These are phyloP conservation scores for Pangasius sanitwongsei DNA, from an alignment of 2,797 vertebrate species.

Conservation along the genomic window DNA sequence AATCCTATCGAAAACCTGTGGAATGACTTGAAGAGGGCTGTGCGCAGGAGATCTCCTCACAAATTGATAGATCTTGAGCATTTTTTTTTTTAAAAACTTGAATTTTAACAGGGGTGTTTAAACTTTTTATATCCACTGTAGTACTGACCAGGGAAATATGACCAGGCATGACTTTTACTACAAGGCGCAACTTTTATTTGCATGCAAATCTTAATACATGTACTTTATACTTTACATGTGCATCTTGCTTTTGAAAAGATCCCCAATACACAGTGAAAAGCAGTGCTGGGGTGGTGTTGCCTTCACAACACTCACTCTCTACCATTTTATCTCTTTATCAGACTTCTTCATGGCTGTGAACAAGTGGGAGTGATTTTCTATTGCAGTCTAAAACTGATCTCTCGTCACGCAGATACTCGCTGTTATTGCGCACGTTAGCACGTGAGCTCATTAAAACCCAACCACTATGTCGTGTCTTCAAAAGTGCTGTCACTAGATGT, in stretches of 20 bases:
- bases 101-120: background rate
- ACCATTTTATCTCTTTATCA: constrained; percentile 23
- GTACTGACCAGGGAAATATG: background rate
- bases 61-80: background rate
- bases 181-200: background rate
- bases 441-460: constrained; percentile 23
- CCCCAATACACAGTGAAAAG: background rate
- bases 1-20: background rate
- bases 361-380: constrained; percentile 14
- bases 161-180: background rate
- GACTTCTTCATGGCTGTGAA: constrained; percentile 32
- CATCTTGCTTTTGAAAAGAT: background rate
- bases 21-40: background rate
- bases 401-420: constrained; percentile 62
- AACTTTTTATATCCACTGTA: background rate
- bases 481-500: constrained; percentile 1
- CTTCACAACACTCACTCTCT: background rate
- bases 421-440: constrained; percentile 42
- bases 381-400: constrained; percentile 15
- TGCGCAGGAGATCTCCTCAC: background rate
- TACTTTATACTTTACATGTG: background rate
- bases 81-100: background rate
- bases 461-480: background rate
- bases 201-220: background rate
- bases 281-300: background rate